phyloP scores from a whole-genome alignment of 1,140 invertebrate genomes.

The Cylas formicarius region DNA sequence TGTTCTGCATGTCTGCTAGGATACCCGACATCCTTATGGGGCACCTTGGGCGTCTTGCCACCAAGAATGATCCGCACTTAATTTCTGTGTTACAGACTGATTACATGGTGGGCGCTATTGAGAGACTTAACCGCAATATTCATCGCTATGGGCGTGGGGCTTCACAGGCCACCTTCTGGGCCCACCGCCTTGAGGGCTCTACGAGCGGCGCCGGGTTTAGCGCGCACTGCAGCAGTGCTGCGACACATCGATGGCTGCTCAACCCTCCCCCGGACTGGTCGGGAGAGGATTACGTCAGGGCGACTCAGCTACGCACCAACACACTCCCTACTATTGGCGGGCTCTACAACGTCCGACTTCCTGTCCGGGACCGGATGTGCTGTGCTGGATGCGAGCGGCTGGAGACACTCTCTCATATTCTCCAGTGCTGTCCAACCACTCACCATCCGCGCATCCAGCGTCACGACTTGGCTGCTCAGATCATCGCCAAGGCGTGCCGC shows the following conservation, averaged over 20 bases:
- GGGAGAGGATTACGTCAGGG: slow-evolving; percentile 9
- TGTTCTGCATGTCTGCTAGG: background rate
- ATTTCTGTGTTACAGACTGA: background rate
- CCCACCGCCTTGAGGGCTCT: too few species aligned
- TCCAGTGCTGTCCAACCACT: slow-evolving; percentile 17
- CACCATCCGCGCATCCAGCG: slow-evolving; percentile 17
- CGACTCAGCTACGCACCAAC: slow-evolving; percentile 12
- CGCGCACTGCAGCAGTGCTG: too few species aligned
- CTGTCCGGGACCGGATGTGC: too few species aligned
- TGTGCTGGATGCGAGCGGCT: too few species aligned
- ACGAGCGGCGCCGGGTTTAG: too few species aligned
- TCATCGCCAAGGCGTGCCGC: slow-evolving; percentile 1
- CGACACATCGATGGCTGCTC: too few species aligned
- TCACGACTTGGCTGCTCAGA: slow-evolving; percentile 14
- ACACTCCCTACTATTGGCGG: slow-evolving; percentile 9
- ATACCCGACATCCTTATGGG: background rate
- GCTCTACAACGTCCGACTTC: background rate
- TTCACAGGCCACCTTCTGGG: too few species aligned
- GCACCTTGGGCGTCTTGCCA: background rate
- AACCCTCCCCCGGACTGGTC: slow-evolving; percentile 9
- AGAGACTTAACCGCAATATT: too few species aligned
- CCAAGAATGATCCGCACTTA: background rate
- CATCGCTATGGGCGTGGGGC: too few species aligned
- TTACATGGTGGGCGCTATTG: background rate
- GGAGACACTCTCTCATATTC: slow-evolving; percentile 21